These are phyloP conservation scores for Plectrocnemia conspersa DNA, from an alignment of 1,140 invertebrate genomes.

Conservation along the genomic window DNA sequence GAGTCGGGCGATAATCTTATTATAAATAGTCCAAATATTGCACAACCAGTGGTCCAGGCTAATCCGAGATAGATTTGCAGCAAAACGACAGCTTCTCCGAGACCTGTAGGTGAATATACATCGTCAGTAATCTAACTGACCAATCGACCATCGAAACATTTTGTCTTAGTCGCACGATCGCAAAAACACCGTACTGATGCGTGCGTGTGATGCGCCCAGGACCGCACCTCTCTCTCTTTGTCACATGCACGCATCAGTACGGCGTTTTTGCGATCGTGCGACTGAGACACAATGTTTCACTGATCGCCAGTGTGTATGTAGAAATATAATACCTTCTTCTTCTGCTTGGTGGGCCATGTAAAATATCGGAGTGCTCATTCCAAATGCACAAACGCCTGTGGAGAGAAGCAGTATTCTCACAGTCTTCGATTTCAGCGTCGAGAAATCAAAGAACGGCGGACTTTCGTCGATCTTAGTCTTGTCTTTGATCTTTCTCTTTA, in stretches of 20 bases:
- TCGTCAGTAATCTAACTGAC: too few relatives aligned
- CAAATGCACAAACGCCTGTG: conserved; percentile 71
- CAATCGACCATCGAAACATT: too few relatives aligned
- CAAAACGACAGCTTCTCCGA: conserved; percentile 64
- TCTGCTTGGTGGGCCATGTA: conserved; percentile 75
- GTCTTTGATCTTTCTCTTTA: conserved; percentile 74
- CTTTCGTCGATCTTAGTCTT: conserved; percentile 70
- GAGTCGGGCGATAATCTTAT: conserved; percentile 79
- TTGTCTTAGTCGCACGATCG: too few relatives aligned
- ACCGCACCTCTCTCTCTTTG: too few relatives aligned
- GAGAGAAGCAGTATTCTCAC: conserved; percentile 78
- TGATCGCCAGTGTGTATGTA: neutral
- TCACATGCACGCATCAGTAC: too few relatives aligned
- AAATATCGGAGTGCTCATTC: conserved; percentile 83
- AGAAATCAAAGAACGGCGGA: conserved; percentile 81
- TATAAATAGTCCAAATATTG: conserved; percentile 74
- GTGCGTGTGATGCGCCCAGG: too few relatives aligned
- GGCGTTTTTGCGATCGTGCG: too few relatives aligned
- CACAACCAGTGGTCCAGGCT: conserved; percentile 77
- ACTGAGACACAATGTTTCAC: too few relatives aligned
- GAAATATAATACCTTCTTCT: conserved; percentile 55
- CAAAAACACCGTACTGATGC: too few relatives aligned
- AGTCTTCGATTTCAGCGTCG: conserved; percentile 76
- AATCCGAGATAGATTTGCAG: conserved; percentile 76
- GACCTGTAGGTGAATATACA: conserved; percentile 38